Base-by-base conservation (phyloP, 2,113 vertebrate species). In the Lucifuga dentata region DNA sequence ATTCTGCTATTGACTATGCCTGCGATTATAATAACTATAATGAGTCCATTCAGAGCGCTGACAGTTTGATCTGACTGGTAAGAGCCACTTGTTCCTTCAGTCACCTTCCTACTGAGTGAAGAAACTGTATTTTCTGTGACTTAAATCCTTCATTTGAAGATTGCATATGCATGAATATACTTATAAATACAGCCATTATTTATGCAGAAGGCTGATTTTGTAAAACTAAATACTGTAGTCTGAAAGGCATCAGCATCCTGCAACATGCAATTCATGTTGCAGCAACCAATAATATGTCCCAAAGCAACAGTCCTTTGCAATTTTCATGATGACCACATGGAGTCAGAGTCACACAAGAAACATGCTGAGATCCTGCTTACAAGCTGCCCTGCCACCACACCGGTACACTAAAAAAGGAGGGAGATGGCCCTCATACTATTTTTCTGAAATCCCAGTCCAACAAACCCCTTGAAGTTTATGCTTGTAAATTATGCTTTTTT, bases 301-400 rank as follows among this genome's bases (percentile, higher is more conserved):
- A 33, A 17, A 36, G 21, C 33, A 55, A 29, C 43, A 58, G 24
- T 36, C 62, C 55, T 51, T 40, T 84, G 86, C 73, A 90, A 73
- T 89, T 88, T 69, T 69, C 41, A 24, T 23, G 5, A 65, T 59
- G 72, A 77, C 86, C 88, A 90, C 87, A 73, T 50, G 83, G 83
- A 80, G 87, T 85, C 90, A 86, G 84, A 75, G 68, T 90, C 67
- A 73, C 46, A 77, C 89, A 76, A 64, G 60, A 79, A 88, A 89
- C 80, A 64, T 20, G 45, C 57, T 11, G 57, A 12, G 53, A 19
- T 52, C 12, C 39, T 8, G 35, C 61, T 68, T 56, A 61, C 23
- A 53, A 11, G n/a, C 46, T 21, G 63, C 63, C 41, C 62, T 59
- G 10, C 36, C 36, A 23, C 52, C 55, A 36, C 44, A 76, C 58